Percentiles rank a stretch among this genome's conserved stretches.
Conservation (phyloP, 2,888 invertebrate species). For the Thymelicus acteon region DNA sequence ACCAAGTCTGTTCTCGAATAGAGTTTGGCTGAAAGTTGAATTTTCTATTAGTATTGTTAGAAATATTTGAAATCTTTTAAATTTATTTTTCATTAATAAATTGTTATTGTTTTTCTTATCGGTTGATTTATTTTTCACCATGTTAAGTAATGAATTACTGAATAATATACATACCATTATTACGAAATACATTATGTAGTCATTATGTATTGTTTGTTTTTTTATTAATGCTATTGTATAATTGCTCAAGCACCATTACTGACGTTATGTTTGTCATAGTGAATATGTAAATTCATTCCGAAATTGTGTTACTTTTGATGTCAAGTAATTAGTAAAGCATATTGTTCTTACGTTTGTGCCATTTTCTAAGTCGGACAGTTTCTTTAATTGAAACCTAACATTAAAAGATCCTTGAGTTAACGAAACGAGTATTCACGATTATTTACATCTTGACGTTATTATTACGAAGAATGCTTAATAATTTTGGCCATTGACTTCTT, state of each 20-base stretch:
- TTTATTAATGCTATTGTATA: conserved; percentile 19
- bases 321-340: conserved; percentile 41
- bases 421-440: not conserved
- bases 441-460: not conserved
- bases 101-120: conserved; percentile 67
- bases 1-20: conserved; percentile 54
- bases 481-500: conserved; percentile 9
- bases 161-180: conserved; percentile 30
- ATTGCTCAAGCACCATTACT: conserved; percentile 8
- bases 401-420: conserved; percentile 2
- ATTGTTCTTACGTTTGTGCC: conserved; percentile 59
- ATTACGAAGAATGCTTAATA: conserved; percentile 1
- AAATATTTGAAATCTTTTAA: conserved; percentile 72
- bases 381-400: conserved; percentile 7
- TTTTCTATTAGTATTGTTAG: conserved; percentile 67
- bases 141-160: conserved; percentile 31
- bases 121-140: conserved; percentile 42
- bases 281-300: conserved; percentile 52
- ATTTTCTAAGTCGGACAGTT: conserved; percentile 51
- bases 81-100: conserved; percentile 63
- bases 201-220: conserved; percentile 16
- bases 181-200: conserved; percentile 15
- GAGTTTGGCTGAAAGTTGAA: conserved; percentile 38
- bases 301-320: conserved; percentile 44
- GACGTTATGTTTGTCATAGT: not conserved